A percentile compares a stretch with the other conserved stretches of the same genome.
Conservation (phyloP, 2,113 vertebrate genomes). For the Cyphomyrus discorhynchus region DNA sequence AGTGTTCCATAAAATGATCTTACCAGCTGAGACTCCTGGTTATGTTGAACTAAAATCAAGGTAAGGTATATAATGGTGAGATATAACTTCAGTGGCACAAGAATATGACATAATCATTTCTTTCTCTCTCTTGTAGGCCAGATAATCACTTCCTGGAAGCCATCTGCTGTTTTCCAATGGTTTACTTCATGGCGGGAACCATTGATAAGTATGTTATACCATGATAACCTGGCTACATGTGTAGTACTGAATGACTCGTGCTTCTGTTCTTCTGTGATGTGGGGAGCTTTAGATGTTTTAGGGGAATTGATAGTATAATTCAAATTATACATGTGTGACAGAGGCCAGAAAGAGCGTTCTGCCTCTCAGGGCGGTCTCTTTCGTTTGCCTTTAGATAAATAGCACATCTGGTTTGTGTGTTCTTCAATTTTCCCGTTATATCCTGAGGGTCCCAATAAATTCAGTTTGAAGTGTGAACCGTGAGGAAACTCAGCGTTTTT, state of each 20-base stretch:
- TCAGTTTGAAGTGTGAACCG: not conserved
- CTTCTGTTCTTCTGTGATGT: not conserved
- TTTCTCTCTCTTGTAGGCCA: conserved; percentile 69
- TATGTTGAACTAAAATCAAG: not conserved
- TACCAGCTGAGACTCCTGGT: not conserved
- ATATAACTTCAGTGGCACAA: not conserved
- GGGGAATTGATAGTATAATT: not conserved
- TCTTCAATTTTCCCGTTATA: not conserved
- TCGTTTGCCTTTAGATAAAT: not conserved
- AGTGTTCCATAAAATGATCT: not conserved
- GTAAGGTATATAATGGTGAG: not conserved
- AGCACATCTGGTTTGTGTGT: not conserved
- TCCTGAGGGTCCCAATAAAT: not conserved
- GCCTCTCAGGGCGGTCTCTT: not conserved
- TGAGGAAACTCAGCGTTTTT: not conserved
- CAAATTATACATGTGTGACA: not conserved
- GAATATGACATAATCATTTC: not conserved
- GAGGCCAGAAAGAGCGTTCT: not conserved
- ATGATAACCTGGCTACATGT: not conserved
- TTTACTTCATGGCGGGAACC: conserved; percentile 96
- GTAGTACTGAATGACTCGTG: not conserved
- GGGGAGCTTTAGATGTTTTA: not conserved
- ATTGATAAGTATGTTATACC: conserved; percentile 87
- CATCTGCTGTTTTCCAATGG: conserved; percentile 98
- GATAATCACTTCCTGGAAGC: conserved; percentile 98